A percentile compares a stretch with the other conserved stretches of the same genome.
phyloP scores from a whole-genome alignment of 2,888 invertebrate species.

The Eupsilia transversa region DNA sequence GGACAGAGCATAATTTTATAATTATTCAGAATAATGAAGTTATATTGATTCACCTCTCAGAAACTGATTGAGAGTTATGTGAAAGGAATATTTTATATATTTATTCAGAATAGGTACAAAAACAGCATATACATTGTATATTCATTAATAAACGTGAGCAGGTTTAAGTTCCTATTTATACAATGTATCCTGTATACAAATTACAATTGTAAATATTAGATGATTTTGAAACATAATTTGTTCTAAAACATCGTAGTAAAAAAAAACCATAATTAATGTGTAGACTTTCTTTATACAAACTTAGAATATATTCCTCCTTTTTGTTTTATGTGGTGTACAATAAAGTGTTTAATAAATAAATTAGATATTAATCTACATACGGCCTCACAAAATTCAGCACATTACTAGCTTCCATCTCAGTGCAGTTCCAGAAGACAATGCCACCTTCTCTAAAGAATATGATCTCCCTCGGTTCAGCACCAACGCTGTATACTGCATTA shows the following conservation, averaged over 20 bases:
- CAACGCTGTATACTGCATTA: conserved; percentile 95
- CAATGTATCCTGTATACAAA: too few relatives aligned
- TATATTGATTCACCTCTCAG: not conserved
- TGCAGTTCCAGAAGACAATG: conserved; percentile 97
- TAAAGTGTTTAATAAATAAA: not conserved
- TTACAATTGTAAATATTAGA: too few relatives aligned
- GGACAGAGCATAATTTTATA: not conserved
- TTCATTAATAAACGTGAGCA: too few relatives aligned
- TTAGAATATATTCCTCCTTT: not conserved
- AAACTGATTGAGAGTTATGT: not conserved
- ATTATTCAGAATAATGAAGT: not conserved
- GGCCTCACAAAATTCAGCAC: conserved; percentile 93
- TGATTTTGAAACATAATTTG: too few relatives aligned
- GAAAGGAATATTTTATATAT: not conserved
- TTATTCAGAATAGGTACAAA: too few relatives aligned
- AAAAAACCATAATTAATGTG: too few relatives aligned
- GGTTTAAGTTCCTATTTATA: too few relatives aligned
- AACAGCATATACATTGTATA: too few relatives aligned
- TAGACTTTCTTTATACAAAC: not conserved
- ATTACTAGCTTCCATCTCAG: conserved; percentile 94
- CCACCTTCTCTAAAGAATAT: conserved; percentile 98
- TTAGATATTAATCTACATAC: conserved; percentile 75
- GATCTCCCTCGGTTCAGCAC: conserved; percentile 94
- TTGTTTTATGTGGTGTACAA: too few relatives aligned
- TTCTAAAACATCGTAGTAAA: too few relatives aligned